phyloP scores from a whole-genome alignment of 2,888 invertebrate species.

The Thera britannica region DNA sequence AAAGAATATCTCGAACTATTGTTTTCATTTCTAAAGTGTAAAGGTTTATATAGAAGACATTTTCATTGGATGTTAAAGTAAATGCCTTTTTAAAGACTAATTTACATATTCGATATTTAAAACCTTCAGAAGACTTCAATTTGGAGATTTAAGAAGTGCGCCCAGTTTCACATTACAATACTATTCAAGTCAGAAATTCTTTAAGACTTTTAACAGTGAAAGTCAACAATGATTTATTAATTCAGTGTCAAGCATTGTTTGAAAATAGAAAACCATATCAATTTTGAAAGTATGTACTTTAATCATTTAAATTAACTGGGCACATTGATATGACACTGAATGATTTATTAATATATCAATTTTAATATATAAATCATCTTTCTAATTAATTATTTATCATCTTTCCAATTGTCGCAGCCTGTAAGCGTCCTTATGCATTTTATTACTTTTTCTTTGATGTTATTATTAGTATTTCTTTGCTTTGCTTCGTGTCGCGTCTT shows the following conservation, averaged over 20 bases:
- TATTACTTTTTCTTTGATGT: background rate
- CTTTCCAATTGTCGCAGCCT: background rate
- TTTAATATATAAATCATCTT: background rate
- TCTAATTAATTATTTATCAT: background rate
- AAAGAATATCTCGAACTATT: background rate
- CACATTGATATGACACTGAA: background rate
- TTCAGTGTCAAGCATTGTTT: background rate
- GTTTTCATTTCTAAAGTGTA: conserved; percentile 15
- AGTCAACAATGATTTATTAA: background rate
- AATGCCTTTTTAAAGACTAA: conserved; percentile 39
- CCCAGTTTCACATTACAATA: background rate
- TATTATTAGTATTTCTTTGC: background rate
- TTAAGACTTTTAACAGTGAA: too few relatives aligned
- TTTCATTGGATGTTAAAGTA: conserved; percentile 18
- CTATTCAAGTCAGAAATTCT: too few relatives aligned
- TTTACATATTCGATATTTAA: conserved; percentile 3
- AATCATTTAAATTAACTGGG: too few relatives aligned
- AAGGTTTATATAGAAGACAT: background rate
- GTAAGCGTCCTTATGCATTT: background rate
- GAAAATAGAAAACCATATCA: too few relatives aligned
- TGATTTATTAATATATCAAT: too few relatives aligned
- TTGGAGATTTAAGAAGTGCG: background rate
- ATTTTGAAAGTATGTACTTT: too few relatives aligned
- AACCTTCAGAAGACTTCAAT: background rate
- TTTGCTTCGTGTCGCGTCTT: background rate